These are phyloP conservation scores for Elysia crispata DNA, from an alignment of 2,888 invertebrate species.

Conservation along the genomic window DNA sequence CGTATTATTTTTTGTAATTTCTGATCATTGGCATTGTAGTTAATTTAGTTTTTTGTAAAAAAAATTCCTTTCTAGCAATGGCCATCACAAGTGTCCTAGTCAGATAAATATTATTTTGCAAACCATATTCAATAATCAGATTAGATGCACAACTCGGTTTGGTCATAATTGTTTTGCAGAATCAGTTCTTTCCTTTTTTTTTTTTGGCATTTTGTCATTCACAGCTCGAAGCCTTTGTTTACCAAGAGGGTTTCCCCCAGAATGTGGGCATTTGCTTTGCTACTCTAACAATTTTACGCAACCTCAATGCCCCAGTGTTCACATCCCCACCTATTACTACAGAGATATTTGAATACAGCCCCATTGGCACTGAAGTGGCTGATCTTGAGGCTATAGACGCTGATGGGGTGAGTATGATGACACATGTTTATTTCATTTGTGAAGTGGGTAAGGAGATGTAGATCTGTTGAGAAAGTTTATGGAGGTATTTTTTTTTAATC, in stretches of 20 bases:
- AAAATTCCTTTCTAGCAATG: no score
- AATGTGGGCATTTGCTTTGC: constrained; percentile 61
- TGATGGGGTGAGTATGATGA: constrained; percentile 63
- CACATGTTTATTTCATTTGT: background rate
- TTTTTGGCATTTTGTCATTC: constrained; percentile 29
- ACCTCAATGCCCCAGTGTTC: constrained; percentile 59
- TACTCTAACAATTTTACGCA: constrained; percentile 61
- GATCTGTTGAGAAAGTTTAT: background rate
- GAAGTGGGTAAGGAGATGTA: background rate
- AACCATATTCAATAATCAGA: no score
- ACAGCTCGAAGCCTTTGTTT: constrained; percentile 62
- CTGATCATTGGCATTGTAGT: no score
- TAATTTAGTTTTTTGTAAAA: no score
- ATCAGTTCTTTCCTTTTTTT: no score
- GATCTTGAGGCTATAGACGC: constrained; percentile 66
- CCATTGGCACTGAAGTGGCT: constrained; percentile 60
- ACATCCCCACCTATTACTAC: constrained; percentile 42
- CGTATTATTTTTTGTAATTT: no score
- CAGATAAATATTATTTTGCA: no score
- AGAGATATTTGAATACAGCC: constrained; percentile 61
- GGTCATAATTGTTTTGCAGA: no score
- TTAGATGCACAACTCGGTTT: no score
- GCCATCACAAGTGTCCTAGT: no score
- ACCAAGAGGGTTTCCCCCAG: constrained; percentile 62
- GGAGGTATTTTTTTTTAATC: background rate